These are phyloP conservation scores for Lithobates pipiens DNA, from an alignment of 2,797 vertebrate species.

Conservation along the genomic window DNA sequence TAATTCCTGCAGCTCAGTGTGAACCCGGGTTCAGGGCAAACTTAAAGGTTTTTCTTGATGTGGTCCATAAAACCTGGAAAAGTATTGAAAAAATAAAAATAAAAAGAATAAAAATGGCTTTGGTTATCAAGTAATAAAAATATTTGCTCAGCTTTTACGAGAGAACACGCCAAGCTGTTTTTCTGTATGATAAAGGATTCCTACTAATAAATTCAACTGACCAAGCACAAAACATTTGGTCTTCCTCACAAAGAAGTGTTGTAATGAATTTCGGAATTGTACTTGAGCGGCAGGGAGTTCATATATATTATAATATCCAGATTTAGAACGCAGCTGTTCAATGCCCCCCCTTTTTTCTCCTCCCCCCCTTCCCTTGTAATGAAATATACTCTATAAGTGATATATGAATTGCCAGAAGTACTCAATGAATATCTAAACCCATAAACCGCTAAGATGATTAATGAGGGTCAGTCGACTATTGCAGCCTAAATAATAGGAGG, in stretches of 20 bases:
- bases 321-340: constrained; percentile 34
- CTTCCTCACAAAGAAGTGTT: neutral
- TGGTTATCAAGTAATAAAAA: neutral
- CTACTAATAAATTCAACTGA: constrained; percentile 18
- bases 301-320: constrained; percentile 38
- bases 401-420: constrained; percentile 30
- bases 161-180: constrained; percentile 2
- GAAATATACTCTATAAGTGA: constrained; percentile 28
- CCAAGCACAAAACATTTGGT: constrained; percentile 10
- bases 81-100: too few relatives aligned
- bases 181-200: neutral
- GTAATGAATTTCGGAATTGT: neutral
- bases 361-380: neutral
- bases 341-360: neutral
- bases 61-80: too few relatives aligned
- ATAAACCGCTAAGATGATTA: constrained; percentile 33
- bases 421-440: constrained; percentile 36
- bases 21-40: too few relatives aligned
- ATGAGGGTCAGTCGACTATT: neutral
- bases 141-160: constrained; percentile 2
- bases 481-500: constrained; percentile 23
- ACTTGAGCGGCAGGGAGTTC: constrained; percentile 19
- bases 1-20: too few relatives aligned
- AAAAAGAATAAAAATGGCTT: too few relatives aligned
- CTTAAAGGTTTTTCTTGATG: too few relatives aligned